Evolutionary conservation across 2,113 vertebrate genomes (phyloP), one percentile per base, ranked within the genome.

Genomic region (Falco punctatus): DNA sequence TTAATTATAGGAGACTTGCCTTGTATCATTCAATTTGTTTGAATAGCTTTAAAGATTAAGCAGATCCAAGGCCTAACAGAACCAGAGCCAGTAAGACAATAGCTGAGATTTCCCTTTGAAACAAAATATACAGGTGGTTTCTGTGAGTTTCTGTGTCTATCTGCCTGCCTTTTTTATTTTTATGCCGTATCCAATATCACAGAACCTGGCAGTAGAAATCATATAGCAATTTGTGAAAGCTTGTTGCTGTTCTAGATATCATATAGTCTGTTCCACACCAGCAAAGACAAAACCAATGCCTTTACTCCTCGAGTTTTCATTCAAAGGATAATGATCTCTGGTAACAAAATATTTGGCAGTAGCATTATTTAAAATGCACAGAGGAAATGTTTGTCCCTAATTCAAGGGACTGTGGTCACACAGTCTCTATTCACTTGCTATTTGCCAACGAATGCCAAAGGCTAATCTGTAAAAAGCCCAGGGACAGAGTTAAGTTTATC

Each of bases 121-220:
- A 98, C 96, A 94, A 97, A 98, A 98, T 97, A 97, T 96, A 96
- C 97, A 97, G 97, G 97, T 98, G 94, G 97, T 98, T 98, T 98
- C 97, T 95, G 57, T 96, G 95, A 70, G 96, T 97, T 96, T 94
- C 96, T 97, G 95, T 82, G 92, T 97, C 94, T 94, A 92, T 97
- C 97, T 96, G 91, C 87, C 91, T 8, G 15, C 94, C 97, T 97
- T 94, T 96, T 97, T 98, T 95, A 87, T 96, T 98, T 97, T 98
- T 97, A 97, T 93, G 96, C 88, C 30, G 96, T 96, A 97, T 98
- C 98, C 94, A 57, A 94, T 98, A 92, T 98, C 98, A 97, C 95
- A 97, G 97, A 96, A 96, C 71, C 93, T 96, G 98, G 97, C 97
- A 96, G 91, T 92, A 57, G 91, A 96, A 97, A 94, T 70, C 92